These are phyloP conservation scores for Leucoraja erinaceus DNA, from an alignment of 2,113 vertebrate species.

Conservation along the genomic window DNA sequence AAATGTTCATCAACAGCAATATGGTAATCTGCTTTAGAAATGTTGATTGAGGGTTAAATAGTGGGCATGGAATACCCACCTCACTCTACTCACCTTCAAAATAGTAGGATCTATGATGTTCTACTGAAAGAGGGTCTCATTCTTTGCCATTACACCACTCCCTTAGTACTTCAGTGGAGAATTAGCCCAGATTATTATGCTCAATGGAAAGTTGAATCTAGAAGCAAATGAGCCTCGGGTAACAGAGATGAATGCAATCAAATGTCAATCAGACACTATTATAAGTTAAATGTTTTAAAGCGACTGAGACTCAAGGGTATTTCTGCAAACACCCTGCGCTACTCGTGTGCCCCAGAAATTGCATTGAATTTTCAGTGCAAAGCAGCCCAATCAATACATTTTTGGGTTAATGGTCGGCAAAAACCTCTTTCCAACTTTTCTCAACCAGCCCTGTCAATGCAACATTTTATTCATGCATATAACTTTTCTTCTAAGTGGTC, in stretches of 20 bases:
- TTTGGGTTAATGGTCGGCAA: neutral
- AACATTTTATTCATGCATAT: neutral
- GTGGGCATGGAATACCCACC: too few species aligned
- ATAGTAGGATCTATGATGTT: too few species aligned
- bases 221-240: too few species aligned
- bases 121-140: too few species aligned
- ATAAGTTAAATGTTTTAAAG: neutral
- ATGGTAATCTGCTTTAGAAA: too few species aligned
- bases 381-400: neutral
- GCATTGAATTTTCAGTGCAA: neutral
- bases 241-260: neutral
- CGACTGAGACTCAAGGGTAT: neutral
- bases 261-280: neutral
- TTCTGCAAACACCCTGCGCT: neutral
- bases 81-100: too few species aligned
- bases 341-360: neutral
- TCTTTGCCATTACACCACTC: too few species aligned
- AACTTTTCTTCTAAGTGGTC: neutral
- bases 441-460: neutral
- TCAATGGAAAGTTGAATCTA: too few species aligned
- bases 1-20: too few species aligned
- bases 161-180: too few species aligned
- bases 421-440: neutral
- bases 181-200: too few species aligned
- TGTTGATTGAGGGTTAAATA: too few species aligned